phyloP scores from a whole-genome alignment of 2,797 vertebrate species.

The Catharus ustulatus region DNA sequence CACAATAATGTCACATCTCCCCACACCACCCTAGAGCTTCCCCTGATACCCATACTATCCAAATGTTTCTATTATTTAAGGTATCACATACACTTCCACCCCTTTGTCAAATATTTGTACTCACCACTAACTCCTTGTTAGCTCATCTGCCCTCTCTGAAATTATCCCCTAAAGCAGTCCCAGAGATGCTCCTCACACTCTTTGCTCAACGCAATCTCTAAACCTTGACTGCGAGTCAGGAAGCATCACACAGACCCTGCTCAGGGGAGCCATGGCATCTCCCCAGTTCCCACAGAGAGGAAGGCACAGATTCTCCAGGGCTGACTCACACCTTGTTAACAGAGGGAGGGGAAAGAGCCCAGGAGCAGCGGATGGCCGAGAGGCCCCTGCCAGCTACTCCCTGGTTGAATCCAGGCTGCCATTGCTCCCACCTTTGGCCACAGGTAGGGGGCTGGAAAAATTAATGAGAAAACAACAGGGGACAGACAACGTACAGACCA shows the following conservation, averaged over 20 bases:
- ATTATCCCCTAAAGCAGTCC: fast-evolving
- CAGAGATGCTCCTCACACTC: background rate
- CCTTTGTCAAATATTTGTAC: background rate
- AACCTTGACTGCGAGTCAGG: background rate
- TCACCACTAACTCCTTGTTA: background rate
- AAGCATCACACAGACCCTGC: background rate
- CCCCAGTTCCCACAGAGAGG: background rate
- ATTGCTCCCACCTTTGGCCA: background rate
- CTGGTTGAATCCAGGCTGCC: background rate
- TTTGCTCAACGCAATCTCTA: fast-evolving
- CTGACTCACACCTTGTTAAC: constrained; percentile 46
- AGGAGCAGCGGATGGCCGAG: background rate
- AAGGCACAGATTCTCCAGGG: constrained; percentile 5
- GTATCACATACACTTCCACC: background rate
- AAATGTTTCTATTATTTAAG: background rate
- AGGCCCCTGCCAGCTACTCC: background rate
- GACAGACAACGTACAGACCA: background rate
- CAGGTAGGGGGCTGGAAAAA: constrained; percentile 21
- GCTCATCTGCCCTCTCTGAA: background rate
- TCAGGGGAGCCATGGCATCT: background rate
- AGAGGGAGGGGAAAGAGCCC: background rate
- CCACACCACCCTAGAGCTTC: background rate
- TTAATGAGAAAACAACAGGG: constrained; percentile 64
- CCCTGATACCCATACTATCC: background rate
- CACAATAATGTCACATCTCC: background rate